These are phyloP conservation scores for Apis florea DNA, from an alignment of 1,140 invertebrate species.

Conservation along the genomic window DNA sequence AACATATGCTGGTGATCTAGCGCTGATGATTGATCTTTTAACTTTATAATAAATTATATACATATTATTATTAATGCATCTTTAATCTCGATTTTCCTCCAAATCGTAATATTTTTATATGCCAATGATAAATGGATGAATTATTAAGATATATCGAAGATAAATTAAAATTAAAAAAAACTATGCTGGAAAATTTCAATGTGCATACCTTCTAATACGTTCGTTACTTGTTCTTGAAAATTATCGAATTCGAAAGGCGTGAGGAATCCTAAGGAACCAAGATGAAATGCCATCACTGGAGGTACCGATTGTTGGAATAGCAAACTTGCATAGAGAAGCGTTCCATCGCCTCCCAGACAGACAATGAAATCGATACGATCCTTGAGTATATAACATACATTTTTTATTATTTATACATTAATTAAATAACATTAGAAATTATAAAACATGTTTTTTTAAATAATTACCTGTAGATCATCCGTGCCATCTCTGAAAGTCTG, in stretches of 20 bases:
- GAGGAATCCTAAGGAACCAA: conserved; percentile 97
- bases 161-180: not conserved
- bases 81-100: not conserved
- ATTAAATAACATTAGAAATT: not conserved
- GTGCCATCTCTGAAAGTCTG: conserved; percentile 95
- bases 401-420: not conserved
- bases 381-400: conserved; percentile 70
- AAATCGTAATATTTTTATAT: not conserved
- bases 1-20: too few relatives aligned
- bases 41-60: too few relatives aligned
- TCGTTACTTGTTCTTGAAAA: conserved; percentile 95
- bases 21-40: too few relatives aligned
- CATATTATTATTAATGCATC: not conserved
- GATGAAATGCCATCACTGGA: conserved; percentile 98
- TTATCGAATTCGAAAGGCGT: conserved; percentile 98
- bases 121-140: not conserved
- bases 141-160: not conserved
- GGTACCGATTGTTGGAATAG: conserved; percentile 98
- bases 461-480: conserved; percentile 85
- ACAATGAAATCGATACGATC: conserved; percentile 98
- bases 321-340: conserved; percentile 95
- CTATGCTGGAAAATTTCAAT: too few relatives aligned
- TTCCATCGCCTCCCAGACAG: conserved; percentile 98
- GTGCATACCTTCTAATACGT: conserved; percentile 89
- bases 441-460: not conserved